A percentile compares a stretch with the other conserved stretches of the same genome.
Evolutionary conservation across 2,797 vertebrate species (phyloP).

Genomic region (Falco novaeseelandiae): DNA sequence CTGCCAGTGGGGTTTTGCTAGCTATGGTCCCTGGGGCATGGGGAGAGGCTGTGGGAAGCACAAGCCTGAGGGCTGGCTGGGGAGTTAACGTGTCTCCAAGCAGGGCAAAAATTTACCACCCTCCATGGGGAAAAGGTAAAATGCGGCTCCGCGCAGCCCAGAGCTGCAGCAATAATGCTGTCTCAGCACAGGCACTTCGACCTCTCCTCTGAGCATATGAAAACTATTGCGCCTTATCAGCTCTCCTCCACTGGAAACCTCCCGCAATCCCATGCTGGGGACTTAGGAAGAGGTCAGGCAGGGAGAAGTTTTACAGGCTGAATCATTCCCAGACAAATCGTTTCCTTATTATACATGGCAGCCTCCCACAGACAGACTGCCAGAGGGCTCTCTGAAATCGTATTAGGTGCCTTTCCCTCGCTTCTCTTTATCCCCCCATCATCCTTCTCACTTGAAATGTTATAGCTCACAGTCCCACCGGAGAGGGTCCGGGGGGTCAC

Average conservation of each 20-base stretch:
- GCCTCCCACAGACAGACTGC: conserved; percentile 53
- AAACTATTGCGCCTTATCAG: conserved; percentile 5
- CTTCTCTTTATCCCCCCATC: neutral
- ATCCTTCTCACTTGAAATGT: neutral
- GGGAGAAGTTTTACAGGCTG: conserved; percentile 33
- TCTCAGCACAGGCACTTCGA: neutral
- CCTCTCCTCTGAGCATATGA: neutral
- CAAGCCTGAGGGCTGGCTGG: neutral
- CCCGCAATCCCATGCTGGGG: neutral
- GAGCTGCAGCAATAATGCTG: neutral
- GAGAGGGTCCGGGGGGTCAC: conserved; percentile 1
- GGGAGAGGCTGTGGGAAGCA: neutral
- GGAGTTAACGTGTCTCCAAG: neutral
- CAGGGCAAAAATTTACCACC: neutral
- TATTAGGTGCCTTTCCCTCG: conserved; percentile 53
- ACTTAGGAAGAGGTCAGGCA: conserved; percentile 30
- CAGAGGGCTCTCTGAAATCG: conserved; percentile 45
- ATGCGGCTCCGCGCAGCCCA: neutral
- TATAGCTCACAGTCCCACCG: neutral
- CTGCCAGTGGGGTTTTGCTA: neutral
- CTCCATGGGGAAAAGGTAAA: neutral
- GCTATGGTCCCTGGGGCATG: neutral
- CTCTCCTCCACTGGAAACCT: conserved; percentile 27
- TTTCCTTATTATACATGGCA: conserved; percentile 69
- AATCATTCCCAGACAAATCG: conserved; percentile 64